phyloP scores from a whole-genome alignment of 2,797 vertebrate genomes.

The Bradypodion ventrale region DNA sequence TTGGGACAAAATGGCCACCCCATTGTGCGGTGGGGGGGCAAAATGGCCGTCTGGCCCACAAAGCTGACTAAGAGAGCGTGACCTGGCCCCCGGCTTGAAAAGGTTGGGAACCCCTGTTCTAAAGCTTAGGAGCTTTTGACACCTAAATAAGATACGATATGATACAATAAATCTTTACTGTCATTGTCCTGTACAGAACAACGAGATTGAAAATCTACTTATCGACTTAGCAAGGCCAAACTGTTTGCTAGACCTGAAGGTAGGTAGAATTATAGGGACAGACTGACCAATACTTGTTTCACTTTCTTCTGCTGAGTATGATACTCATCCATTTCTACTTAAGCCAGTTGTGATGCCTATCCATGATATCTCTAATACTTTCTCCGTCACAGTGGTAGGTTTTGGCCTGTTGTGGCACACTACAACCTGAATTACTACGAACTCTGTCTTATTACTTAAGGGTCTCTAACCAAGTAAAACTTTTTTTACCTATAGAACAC shows the following conservation, averaged over 20 bases:
- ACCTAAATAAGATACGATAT: too few relatives aligned
- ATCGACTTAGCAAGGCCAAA: too few relatives aligned
- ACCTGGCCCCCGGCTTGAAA: too few relatives aligned
- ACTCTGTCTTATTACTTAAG: neutral
- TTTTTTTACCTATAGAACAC: neutral
- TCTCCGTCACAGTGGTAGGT: neutral
- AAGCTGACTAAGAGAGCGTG: neutral
- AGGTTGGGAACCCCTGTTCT: neutral
- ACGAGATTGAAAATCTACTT: too few relatives aligned
- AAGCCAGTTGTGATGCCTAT: neutral
- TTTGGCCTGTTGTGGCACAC: neutral
- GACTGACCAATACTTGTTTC: neutral
- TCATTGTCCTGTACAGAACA: too few relatives aligned
- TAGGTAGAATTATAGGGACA: neutral
- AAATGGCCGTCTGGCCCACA: neutral
- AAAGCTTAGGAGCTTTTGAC: neutral
- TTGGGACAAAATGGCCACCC: too few relatives aligned
- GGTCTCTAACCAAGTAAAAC: neutral
- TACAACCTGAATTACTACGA: neutral
- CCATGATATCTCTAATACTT: neutral
- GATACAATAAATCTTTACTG: too few relatives aligned
- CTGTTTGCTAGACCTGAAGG: neutral
- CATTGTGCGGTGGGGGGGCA: too few relatives aligned
- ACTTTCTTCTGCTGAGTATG: neutral
- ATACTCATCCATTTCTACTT: neutral